Base-by-base conservation (phyloP, 2,888 invertebrate species). In the Sisyra nigra region DNA sequence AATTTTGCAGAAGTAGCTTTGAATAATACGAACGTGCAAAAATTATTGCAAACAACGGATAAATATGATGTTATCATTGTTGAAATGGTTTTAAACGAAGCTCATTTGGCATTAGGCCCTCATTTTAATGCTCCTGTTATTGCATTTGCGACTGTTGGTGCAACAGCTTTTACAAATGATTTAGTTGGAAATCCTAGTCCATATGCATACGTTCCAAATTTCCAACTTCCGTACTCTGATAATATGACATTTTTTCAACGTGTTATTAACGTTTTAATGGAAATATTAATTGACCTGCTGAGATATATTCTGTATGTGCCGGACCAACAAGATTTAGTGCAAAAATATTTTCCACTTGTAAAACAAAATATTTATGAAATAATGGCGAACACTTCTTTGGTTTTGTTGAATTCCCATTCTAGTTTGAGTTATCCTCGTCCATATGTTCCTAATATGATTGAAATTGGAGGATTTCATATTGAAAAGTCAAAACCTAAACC, bases 241-340 rank as follows among this genome's bases (percentile, higher is more conserved):
- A 54, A 54, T 40, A 68, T 69, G 58, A 68, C 58, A 32, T 73
- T 79, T 47, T 55, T 57, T 51, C 64, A 70, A 49, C 56, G 78
- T 48, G 36, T 72, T 1, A 54, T 61, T 17, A 77, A 75, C 51
- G 24, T 24, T 24, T 24, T 24, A 24, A 7, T 24, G 5, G 24
- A 24, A 24, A 24, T 7, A 24, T 24, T 3, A 3, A 24, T 24
- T 24, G 24, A 7, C 7, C 3, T 24, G 24, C 3, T 24, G 24
- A 3, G 24, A 24, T 24, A 24, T 24, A 5, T 24, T 24, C 7
- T 24, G 7, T 24, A 5, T 24, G 3, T 24, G 49, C 17, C 48
- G 3, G 44, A 46, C 17, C 48, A 54, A n/a, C 40, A 50, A n/a
- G 44, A 44, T 7, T 40, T 54, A n/a, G 38, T 54, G 6, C 32